Base-by-base conservation (phyloP, 1,140 invertebrate genomes). In the Lepidurus arcticus region DNA sequence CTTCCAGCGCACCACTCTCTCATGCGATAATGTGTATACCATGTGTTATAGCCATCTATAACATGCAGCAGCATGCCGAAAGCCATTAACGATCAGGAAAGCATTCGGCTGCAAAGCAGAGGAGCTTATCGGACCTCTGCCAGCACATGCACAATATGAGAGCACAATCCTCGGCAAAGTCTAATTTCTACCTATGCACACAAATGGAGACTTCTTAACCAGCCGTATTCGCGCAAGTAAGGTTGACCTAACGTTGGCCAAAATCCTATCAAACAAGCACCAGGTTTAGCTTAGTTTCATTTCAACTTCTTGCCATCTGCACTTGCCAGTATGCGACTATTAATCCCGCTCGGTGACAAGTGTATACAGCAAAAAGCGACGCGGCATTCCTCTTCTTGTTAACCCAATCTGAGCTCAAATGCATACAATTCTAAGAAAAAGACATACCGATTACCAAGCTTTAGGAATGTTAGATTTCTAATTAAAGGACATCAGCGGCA, bases 51-150 rank as follows among this genome's bases (percentile, higher is more conserved):
- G 53, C 53, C 53, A 65, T 65, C 53, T 65, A 65, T 21, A 65
- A 65, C 53, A 65, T 65, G 53, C 53, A 65, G 53, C 53, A 65
- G 53, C 53, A 65, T 65, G 53, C 53, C 53, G 53, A 65, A 65
- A 65, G 53, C 53, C 21, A 65, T 65, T 65, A 65, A 65, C 53
- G 53, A 65, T 65, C 53, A 65, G 53, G 53, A 65, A 65, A 65
- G 53, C 53, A 65, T 65, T 65, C 53, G 53, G 10, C 53, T 65
- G 53, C 53, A 65, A 65, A 65, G 53, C n/a, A 65, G 21, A 65
- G 53, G 53, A 65, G 16, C 53, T 65, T 65, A 65, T 65, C 53
- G 53, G 53, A 65, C 53, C 53, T 21, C 53, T 65, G 53, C 53
- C 53, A 65, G 53, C 53, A 21, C 21, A 65, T 65, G 53, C 53